Conservation (phyloP, 2,113 vertebrate genomes). For the Centropristis striata region DNA sequence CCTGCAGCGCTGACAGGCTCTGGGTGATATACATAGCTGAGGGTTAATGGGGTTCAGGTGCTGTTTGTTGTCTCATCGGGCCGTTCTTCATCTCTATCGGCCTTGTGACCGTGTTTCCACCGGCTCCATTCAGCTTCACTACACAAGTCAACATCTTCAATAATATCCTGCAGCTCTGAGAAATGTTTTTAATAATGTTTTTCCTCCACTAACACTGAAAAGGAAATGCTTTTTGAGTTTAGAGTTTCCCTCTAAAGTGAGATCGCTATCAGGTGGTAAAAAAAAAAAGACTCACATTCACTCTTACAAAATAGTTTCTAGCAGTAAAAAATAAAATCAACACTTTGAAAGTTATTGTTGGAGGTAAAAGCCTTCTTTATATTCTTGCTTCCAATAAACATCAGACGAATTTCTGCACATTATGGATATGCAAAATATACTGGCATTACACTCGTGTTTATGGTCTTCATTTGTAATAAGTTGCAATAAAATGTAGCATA, state of each 20-base stretch:
- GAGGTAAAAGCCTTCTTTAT: neutral
- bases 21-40: slow-evolving; percentile 21
- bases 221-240: slow-evolving; percentile 12
- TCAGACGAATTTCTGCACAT: neutral
- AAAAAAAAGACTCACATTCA: neutral
- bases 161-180: slow-evolving; percentile 20
- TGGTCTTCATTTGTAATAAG: too few species aligned
- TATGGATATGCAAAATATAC: too few species aligned
- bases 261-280: neutral
- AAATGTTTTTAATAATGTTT: slow-evolving; percentile 31
- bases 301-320: neutral
- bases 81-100: slow-evolving; percentile 16
- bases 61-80: slow-evolving; percentile 33
- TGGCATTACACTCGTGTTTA: too few species aligned
- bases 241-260: neutral
- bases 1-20: neutral
- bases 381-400: neutral
- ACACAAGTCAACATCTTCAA: neutral
- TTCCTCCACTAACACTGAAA: neutral
- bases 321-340: neutral
- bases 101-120: slow-evolving; percentile 1
- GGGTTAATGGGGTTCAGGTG: slow-evolving; percentile 60
- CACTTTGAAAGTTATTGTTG: neutral
- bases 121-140: neutral
- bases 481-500: too few species aligned